These are phyloP conservation scores for Cygnus buccinator DNA, from an alignment of 2,113 vertebrate genomes.

Conservation along the genomic window DNA sequence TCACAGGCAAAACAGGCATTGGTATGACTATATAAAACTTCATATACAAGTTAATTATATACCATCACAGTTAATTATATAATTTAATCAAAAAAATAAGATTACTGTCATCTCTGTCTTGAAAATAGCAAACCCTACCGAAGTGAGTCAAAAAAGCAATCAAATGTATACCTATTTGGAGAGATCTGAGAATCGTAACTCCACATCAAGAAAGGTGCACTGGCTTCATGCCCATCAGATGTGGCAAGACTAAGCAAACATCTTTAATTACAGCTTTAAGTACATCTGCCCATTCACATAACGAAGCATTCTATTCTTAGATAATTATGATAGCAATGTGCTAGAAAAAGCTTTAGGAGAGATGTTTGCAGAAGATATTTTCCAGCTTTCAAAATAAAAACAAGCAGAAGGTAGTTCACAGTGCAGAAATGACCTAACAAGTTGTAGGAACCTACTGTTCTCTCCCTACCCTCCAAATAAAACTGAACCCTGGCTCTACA, in stretches of 20 bases:
- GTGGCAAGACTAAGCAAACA: constrained; percentile 37
- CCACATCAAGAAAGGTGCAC: background rate
- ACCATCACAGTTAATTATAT: background rate
- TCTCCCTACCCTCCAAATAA: background rate
- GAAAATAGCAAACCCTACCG: background rate
- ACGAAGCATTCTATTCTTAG: background rate
- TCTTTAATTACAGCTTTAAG: constrained; percentile 22
- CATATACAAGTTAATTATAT: background rate
- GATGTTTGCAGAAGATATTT: background rate
- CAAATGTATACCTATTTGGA: background rate
- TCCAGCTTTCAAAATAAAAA: constrained; percentile 3
- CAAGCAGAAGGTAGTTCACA: background rate
- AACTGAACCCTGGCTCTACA: background rate
- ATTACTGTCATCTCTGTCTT: background rate
- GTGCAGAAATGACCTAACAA: background rate
- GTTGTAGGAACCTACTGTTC: background rate
- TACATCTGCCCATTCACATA: constrained; percentile 4
- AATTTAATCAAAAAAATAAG: background rate
- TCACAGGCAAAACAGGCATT: background rate
- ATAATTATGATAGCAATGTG: background rate
- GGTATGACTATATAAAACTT: background rate
- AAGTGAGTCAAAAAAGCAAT: background rate
- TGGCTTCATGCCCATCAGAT: constrained; percentile 52
- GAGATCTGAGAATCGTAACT: background rate
- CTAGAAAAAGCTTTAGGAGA: background rate